Percentiles rank a stretch among this genome's conserved stretches.
phyloP scores from a whole-genome alignment of 2,113 vertebrate genomes.

The Scatophagus argus region DNA sequence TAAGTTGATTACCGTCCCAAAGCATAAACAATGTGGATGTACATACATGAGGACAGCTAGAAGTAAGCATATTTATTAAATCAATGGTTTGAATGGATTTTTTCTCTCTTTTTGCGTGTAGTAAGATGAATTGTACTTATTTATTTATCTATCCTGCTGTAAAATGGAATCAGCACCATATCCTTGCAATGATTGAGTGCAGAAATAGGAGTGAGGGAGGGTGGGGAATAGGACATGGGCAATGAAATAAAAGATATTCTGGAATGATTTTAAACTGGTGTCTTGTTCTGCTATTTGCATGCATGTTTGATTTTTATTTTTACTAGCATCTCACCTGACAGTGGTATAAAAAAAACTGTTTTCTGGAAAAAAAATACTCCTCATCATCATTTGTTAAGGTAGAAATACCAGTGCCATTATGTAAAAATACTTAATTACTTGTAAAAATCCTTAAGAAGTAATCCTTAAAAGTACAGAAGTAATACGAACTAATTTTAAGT shows the following conservation, averaged over 20 bases:
- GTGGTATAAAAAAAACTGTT: neutral
- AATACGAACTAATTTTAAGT: neutral
- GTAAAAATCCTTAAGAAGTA: neutral
- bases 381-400: neutral
- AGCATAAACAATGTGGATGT: conserved; percentile 81
- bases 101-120: conserved; percentile 78
- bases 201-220: conserved; percentile 69
- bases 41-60: conserved; percentile 81
- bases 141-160: conserved; percentile 83
- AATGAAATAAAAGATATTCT: conserved; percentile 80
- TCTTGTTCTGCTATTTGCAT: conserved; percentile 10
- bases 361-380: too few species aligned
- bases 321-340: neutral
- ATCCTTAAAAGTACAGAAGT: neutral
- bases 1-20: conserved; percentile 79
- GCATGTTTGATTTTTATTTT: conserved; percentile 19
- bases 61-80: conserved; percentile 83
- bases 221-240: conserved; percentile 41
- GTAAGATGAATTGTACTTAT: conserved; percentile 82
- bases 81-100: conserved; percentile 79
- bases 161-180: conserved; percentile 83
- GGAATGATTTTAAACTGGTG: conserved; percentile 79
- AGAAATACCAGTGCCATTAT: neutral
- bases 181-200: conserved; percentile 80
- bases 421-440: neutral